Evolutionary conservation across 2,888 invertebrate species (phyloP), one percentile per base, ranked within the genome.

Genomic region (Hesperia comma): DNA sequence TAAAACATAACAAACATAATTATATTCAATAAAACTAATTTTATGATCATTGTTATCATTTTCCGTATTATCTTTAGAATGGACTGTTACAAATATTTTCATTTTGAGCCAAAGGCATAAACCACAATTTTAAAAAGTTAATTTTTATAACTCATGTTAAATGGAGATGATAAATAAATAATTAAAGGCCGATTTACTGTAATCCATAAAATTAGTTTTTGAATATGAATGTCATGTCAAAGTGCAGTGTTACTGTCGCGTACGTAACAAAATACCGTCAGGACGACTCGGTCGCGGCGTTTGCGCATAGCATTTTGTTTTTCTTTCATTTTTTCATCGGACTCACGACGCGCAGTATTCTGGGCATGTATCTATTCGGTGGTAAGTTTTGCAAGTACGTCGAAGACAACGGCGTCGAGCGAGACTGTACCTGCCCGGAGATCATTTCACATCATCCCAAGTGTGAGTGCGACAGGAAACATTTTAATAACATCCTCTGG

Each of bases 321-420:
- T 92, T 92, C 87, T 88, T 83, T 85, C 91, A 90, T 90, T 87
- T 74, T 72, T 70, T 71, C 75, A 73, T 74, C 75, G 74, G 75
- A 69, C 74, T 69, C 74, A 70, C 87, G 84, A 83, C 84, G 79
- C 85, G 75, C 87, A 99, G 99, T 96, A 98, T 98, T 94, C 97
- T 99, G 95, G 99, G 99, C 94, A 99, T 98, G 98, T 98, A 98
- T 95, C 97, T 99, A 94, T 99, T 99, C 95, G 98, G 98, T 94
- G 98, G 98, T 96, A 98, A 98, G 96, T 98, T 99, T 97, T 98
- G 98, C 97, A 98, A 97, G 96, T 97, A 96, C 95, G 95, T 95
- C 94, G 97, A 98, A 94, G 96, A 96, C 90, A 94, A 94, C 87
- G 96, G 95, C 92, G 93, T 93, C 90, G 95, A 95, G 93, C 95